These are phyloP conservation scores for Brachyhypopomus occidentalis DNA, from an alignment of 2,113 vertebrate species.

Conservation along the genomic window DNA sequence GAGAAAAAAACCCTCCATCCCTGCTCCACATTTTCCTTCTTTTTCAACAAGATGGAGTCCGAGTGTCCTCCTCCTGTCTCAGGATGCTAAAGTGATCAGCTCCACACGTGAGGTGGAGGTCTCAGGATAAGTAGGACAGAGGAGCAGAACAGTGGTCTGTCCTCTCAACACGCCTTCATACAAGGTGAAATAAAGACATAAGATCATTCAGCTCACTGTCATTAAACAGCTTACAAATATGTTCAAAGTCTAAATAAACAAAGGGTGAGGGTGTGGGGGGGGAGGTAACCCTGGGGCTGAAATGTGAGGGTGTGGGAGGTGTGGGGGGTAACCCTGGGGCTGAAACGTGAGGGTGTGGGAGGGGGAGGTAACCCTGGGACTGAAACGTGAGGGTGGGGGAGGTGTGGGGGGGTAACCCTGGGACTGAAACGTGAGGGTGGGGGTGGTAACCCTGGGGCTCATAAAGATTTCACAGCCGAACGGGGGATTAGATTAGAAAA, in stretches of 20 bases:
- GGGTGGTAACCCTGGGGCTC: too few relatives aligned
- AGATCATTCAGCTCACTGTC: neutral
- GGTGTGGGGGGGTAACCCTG: too few relatives aligned
- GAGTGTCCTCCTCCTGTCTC: neutral
- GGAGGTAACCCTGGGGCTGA: too few relatives aligned
- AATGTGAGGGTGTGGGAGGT: too few relatives aligned
- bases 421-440: too few relatives aligned
- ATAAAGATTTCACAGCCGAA: conserved; percentile 51
- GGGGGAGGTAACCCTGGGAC: too few relatives aligned
- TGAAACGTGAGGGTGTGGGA: too few relatives aligned
- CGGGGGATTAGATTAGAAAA: conserved; percentile 51
- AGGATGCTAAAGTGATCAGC: conserved; percentile 1
- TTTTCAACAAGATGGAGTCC: neutral
- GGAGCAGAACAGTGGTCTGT: neutral
- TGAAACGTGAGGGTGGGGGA: too few relatives aligned
- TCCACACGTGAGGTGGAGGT: neutral
- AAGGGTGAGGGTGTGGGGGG: too few relatives aligned
- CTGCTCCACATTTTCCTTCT: neutral
- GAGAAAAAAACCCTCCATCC: neutral
- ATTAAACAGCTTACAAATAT: neutral
- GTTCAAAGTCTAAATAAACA: too few relatives aligned
- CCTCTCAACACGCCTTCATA: too few relatives aligned
- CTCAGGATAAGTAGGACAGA: neutral
- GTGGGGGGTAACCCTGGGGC: too few relatives aligned
- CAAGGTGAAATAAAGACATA: neutral